Evolutionary conservation across 2,797 vertebrate species (phyloP), one percentile per base, ranked within the genome.

Genomic region (Threskiornis aethiopicus): DNA sequence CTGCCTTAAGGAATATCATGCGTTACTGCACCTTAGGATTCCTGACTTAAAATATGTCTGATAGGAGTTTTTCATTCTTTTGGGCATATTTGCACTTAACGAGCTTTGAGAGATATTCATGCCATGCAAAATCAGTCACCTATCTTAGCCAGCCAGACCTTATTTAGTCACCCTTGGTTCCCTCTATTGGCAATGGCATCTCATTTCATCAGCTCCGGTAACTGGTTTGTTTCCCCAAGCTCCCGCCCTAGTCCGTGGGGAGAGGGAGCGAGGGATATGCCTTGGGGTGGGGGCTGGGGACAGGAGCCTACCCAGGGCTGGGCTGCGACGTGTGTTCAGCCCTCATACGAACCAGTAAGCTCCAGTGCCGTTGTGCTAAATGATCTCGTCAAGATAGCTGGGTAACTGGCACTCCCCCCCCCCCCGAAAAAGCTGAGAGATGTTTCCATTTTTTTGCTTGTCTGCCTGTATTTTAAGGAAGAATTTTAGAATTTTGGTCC

Each of bases 41-140:
- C 87, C 84, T 65, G 39, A 88, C 86, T 91, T 93, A 64, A 93
- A 96, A 94, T 95, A 58, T 37, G 26, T 76, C 92, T 83, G 84
- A 57, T 85, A 22, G 59, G 71, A 71, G 18, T 7, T 47, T 59
- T 93, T 92, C 70, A 84, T 97, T 93, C 81, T 87, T 95, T 73
- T 76, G 91, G 62, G 85, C 37, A 31, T 92, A 92, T 91, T 95
- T 96, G 37, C 61, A 49, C 57, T 92, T 92, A 90, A 89, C 2
- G 13, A 95, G 84, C 91, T 94, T 61, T 92, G 89, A 94, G 71
- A 93, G 31, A 87, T 87, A 90, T 57, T 91, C 14, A 33, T 75
- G 61, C 84, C 55, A 17, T 91, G 91, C 67, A 92, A 75, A 95
- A 91, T 84, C 78, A 80, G 84, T 89, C 76, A 80, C 78, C 82